Base-by-base conservation (phyloP, 2,888 invertebrate species). In the Tiliacea aurago region DNA sequence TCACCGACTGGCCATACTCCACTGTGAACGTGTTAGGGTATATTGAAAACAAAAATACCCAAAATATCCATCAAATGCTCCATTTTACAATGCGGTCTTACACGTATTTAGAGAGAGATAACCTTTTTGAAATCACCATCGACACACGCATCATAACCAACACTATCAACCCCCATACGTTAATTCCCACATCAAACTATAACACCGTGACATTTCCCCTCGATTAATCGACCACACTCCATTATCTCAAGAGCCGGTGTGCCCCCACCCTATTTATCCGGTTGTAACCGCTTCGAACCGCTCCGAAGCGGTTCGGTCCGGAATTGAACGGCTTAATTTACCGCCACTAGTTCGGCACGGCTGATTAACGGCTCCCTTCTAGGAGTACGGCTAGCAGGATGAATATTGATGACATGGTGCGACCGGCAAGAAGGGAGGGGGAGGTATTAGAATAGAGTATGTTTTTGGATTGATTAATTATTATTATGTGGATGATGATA, bases 301-400 rank as follows among this genome's bases (percentile, higher is more conserved):
- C 78, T 76, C 63, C 81, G 73, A 67, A 85, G 66, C 75, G 76
- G 76, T 63, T 76, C 78, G 73, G 77, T 69, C 80, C 84, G 83
- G 87, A 87, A 86, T 86, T 80, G 84, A 81, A 84, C 84, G 83
- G 84, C 82, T 86, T 87, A 87, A 85, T 86, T 84, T 85, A 82
- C 82, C 78, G 84, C 76, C 72, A 70, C 70, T 84, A 79, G 80
- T 85, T 76, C 77, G 72, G 78, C 70, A 49, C 70, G 86, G 63
- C 83, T 87, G 86, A 86, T 87, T 86, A 87, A 86, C 84, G 71
- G 61, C 81, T 80, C 77, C 86, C 77, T 80, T 81, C 84, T 28
- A 78, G 76, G 78, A 73, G 64, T 66, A 66, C 69, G 67, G 63
- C 53, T 23, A 41, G 69, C 84, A 7, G 81, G 81, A 84, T 86